Evolutionary conservation across 1,140 invertebrate species (phyloP).

Genomic region (Cotesia chilonis): DNA sequence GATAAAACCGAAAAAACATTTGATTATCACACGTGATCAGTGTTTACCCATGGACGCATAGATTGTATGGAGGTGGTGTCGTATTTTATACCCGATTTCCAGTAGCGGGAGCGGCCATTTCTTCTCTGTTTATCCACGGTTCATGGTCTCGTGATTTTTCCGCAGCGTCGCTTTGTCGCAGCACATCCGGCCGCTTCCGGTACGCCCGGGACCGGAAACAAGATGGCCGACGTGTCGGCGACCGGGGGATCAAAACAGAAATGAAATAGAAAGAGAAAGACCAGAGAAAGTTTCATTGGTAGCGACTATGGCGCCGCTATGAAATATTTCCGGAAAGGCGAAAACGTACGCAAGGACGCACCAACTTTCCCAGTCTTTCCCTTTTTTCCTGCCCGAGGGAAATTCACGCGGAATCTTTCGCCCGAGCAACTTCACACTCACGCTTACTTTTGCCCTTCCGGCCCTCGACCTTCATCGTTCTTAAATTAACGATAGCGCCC

Average conservation of each 20-base stretch:
- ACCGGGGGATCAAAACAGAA: conserved; percentile 16
- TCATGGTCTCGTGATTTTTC: conserved; percentile 62
- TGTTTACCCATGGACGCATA: conserved; percentile 21
- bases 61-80: neutral
- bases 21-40: conserved; percentile 18
- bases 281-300: neutral
- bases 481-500: too few species aligned
- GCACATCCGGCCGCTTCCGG: conserved; percentile 60
- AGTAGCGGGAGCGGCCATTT: conserved; percentile 25
- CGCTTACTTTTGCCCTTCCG: conserved; percentile 31
- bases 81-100: conserved; percentile 28
- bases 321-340: conserved; percentile 64
- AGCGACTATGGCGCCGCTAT: conserved; percentile 45
- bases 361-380: conserved; percentile 29
- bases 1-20: conserved; percentile 17
- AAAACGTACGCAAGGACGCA: conserved; percentile 40
- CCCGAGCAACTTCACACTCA: conserved; percentile 16
- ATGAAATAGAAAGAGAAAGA: conserved; percentile 13
- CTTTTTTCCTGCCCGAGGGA: conserved; percentile 18
- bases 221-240: conserved; percentile 57
- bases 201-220: conserved; percentile 58
- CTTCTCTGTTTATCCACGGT: conserved; percentile 56
- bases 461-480: neutral
- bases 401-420: conserved; percentile 36
- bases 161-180: conserved; percentile 61